Base-by-base conservation (phyloP, 2,888 invertebrate genomes). In the Choristoneura rosaceana region DNA sequence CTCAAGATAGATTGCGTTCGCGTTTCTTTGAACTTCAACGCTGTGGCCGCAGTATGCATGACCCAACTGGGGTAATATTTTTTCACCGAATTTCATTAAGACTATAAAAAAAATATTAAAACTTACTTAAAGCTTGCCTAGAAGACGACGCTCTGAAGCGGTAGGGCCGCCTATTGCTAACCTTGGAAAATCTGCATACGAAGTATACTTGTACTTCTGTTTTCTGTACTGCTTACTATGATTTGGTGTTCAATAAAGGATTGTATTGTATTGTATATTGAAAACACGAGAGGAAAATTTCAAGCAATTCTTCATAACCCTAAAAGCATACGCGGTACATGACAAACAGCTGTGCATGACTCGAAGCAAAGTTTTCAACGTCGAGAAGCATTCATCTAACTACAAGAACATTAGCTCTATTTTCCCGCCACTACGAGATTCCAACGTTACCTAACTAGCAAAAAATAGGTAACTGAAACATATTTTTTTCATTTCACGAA, bases 281-380 rank as follows among this genome's bases (percentile, higher is more conserved):
- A 17, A 52, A 9, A 17, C 52, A 52, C 9, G 17, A 52, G 52
- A 55, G 12, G 52, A 55, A 55, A 12, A 12, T 10, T 55, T 25
- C 3, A 65, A 66, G 15, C 43, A 33, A 25, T 25, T 25, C 62
- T 45, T 62, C 59, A 33, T 45, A 33, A 50, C 50, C 15, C 64
- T 15, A n/a, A 47, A 68, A 67, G 15, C 41, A 45, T 17, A 45
- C 43, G 17, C 10, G 45, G 12, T 62, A 59, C 43, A 45, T 33
- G n/a, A n/a, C 17, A 12, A 68, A 59, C 67, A 66, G 50, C 25
- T 58, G 67, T 45, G 58, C 59, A 59, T 47, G 67, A 58, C 59
- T 68, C n/a, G 52, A 25, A 43, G 58, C 25, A 52, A 43, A 55
- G 55, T 55, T 52, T 25, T 43, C 66, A 38, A 66, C 55, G 15